Percentiles rank a stretch among this genome's conserved stretches.
Conservation (phyloP, 2,797 vertebrate species). For the Pempheris klunzingeri region DNA sequence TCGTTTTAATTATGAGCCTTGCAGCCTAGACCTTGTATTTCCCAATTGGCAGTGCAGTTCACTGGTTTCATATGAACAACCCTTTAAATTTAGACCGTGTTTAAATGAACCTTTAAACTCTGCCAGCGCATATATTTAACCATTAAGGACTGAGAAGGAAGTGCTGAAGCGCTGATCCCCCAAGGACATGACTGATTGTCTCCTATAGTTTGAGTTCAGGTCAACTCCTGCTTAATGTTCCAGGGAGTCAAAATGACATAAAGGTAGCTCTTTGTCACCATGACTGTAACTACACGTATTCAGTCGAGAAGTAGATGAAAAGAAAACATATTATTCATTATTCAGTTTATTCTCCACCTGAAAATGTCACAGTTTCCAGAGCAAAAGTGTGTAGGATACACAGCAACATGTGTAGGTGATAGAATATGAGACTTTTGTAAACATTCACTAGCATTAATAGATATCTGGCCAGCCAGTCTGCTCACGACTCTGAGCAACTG, state of each 20-base stretch:
- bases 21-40: slow-evolving; percentile 24
- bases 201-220: slow-evolving; percentile 17
- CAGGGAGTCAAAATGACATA: not conserved
- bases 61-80: slow-evolving; percentile 62
- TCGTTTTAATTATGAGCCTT: slow-evolving; percentile 27
- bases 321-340: not conserved
- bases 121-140: slow-evolving; percentile 62
- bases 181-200: slow-evolving; percentile 23
- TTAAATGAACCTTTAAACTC: slow-evolving; percentile 68
- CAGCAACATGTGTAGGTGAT: slow-evolving; percentile 9
- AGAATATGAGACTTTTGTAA: not conserved
- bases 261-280: not conserved
- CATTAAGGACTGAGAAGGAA: slow-evolving; percentile 33
- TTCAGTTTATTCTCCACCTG: not conserved
- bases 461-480: not conserved
- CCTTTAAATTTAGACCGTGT: slow-evolving; percentile 76
- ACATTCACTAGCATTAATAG: not conserved
- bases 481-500: not conserved
- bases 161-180: slow-evolving; percentile 50
- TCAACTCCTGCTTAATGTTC: slow-evolving; percentile 17
- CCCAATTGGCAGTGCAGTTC: slow-evolving; percentile 32
- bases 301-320: not conserved
- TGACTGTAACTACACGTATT: not conserved
- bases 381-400: not conserved
- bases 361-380: not conserved